Conservation (phyloP, 2,888 invertebrate species). For the Lepidocyrtinus sp. region DNA sequence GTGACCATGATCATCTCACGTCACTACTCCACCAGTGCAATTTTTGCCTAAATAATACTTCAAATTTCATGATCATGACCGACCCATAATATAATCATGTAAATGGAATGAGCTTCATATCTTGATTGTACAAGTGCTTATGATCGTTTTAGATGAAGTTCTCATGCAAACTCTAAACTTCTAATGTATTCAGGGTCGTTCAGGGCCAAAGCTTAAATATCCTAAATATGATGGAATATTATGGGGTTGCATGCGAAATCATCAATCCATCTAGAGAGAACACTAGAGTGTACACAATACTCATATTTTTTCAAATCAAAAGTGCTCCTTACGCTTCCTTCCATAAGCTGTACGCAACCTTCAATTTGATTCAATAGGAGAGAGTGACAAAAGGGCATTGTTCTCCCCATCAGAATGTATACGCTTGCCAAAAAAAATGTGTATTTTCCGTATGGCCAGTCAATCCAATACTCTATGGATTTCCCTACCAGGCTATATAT, state of each 20-base stretch:
- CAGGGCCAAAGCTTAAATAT: slow-evolving; percentile 56
- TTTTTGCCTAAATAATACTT: too few species aligned
- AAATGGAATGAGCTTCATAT: too few species aligned
- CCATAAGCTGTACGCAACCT: slow-evolving; percentile 11
- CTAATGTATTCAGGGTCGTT: slow-evolving; percentile 30
- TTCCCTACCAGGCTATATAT: not conserved
- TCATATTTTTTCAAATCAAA: not conserved
- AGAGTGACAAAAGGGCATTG: slow-evolving; percentile 31
- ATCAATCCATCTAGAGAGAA: not conserved
- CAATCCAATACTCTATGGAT: not conserved
- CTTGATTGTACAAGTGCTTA: too few species aligned
- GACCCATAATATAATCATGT: too few species aligned
- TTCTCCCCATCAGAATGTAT: slow-evolving; percentile 7
- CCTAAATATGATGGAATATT: not conserved
- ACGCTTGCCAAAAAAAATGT: not conserved
- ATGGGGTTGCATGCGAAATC: not conserved
- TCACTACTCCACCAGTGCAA: too few species aligned
- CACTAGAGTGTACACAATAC: not conserved
- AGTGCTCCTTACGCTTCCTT: not conserved
- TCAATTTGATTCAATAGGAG: not conserved
- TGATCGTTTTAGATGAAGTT: too few species aligned
- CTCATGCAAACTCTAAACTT: slow-evolving; percentile 51
- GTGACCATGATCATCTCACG: too few species aligned
- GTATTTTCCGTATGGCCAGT: not conserved
- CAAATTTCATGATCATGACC: too few species aligned